Base-by-base conservation (phyloP, 2,113 vertebrate species). In the Raphicerus campestris region DNA sequence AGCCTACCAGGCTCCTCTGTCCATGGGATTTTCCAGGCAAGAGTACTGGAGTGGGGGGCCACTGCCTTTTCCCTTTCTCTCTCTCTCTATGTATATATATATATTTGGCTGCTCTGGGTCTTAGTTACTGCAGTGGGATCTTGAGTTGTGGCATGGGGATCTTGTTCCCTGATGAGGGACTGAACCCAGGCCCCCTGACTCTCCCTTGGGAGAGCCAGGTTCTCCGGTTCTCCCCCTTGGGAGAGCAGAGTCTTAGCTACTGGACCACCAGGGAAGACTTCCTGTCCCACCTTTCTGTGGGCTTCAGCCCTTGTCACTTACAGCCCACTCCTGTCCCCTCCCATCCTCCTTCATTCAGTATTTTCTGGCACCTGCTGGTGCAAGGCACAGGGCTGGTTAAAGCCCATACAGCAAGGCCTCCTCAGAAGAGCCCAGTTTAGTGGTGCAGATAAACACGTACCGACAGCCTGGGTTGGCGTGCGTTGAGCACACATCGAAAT, bases 231-330 rank as follows among this genome's bases (percentile, higher is more conserved):
- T 70, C 8, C n/a, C 10, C 39, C 11, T 75, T 42, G 39, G 70
- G 70, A 75, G 11, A 26, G 22, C 70, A 42, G 39, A 75, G 66
- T 73, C 22, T 75, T 14, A 42, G 70, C 39, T 22, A 26, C 70
- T 42, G 70, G 70, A 75, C 70, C 70, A 75, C 39, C 20, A 26
- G 39, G 70, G 70, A 42, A 14, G 70, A 6, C 70, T 75, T 66
- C 70, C 80, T 10, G 51, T 70, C 73, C 73, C 11, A 2, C 11
- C 47, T 35, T 63, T 61, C 63, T 39, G 15, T 47, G 55, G 53
- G n/a, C 82, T 87, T 80, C 75, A 19, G 94, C 58, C 32, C 60
- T 35, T 70, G n/a, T 30, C 91, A 24, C n/a, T 61, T 75, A 84
- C 39, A 35, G 84, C 66, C 49, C 35, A 45, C 32, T 32, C 32